Evolutionary conservation across 2,888 invertebrate genomes (phyloP).

Genomic region (Malthinus flaveolus): DNA sequence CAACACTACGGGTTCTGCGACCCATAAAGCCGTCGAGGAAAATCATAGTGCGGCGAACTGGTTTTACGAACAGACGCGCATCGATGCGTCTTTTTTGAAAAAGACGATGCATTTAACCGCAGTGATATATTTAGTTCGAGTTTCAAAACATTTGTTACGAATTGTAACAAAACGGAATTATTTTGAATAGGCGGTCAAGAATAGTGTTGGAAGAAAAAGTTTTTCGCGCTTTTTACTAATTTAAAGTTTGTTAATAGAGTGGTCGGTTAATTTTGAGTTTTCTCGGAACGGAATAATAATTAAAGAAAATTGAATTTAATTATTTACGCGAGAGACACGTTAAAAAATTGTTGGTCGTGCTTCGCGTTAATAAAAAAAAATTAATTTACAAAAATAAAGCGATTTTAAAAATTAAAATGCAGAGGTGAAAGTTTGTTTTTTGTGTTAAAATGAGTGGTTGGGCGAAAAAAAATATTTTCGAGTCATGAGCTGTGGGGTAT

Average conservation of each 20-base stretch:
- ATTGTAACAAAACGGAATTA: not conserved
- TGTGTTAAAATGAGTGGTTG: constrained; percentile 33
- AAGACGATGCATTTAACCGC: constrained; percentile 31
- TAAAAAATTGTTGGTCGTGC: not conserved
- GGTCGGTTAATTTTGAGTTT: not conserved
- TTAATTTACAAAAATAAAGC: not conserved
- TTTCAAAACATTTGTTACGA: constrained; percentile 18
- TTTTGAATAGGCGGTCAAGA: not conserved
- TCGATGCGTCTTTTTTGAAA: constrained; percentile 22
- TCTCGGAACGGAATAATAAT: not conserved
- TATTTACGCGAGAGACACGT: not conserved
- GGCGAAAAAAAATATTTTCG: constrained; percentile 29
- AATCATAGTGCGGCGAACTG: constrained; percentile 56
- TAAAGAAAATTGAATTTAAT: not conserved
- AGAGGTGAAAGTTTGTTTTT: constrained; percentile 12
- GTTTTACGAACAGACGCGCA: constrained; percentile 44
- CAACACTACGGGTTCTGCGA: constrained; percentile 53
- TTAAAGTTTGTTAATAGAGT: constrained; percentile 9
- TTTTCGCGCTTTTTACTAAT: not conserved
- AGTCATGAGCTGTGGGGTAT: constrained; percentile 49
- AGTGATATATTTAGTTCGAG: constrained; percentile 31
- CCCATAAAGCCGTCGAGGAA: constrained; percentile 54
- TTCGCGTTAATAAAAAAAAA: constrained; percentile 1
- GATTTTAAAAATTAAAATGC: not conserved
- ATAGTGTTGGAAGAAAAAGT: constrained; percentile 10